Conservation (phyloP, 2,797 vertebrate genomes). For the Spizella passerina region DNA sequence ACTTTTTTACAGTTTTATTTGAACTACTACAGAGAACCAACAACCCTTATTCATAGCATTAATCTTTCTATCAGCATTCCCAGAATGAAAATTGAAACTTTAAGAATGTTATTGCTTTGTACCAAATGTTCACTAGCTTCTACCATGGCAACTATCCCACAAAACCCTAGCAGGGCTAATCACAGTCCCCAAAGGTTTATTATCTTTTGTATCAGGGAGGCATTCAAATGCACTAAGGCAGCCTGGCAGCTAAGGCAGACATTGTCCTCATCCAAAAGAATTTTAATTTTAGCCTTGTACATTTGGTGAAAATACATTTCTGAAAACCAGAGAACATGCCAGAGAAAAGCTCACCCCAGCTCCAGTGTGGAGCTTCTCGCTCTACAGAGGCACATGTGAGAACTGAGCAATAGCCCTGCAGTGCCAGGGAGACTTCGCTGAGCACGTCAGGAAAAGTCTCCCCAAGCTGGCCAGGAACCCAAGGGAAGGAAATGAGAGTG, state of each 20-base stretch:
- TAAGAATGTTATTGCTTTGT: slow-evolving; percentile 54
- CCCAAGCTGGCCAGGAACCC: slow-evolving; percentile 53
- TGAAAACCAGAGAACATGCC: slow-evolving; percentile 17
- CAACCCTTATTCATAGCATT: slow-evolving; percentile 1
- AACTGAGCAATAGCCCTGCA: slow-evolving; percentile 6
- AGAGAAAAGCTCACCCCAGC: slow-evolving; percentile 33
- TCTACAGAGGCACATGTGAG: background rate
- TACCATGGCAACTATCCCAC: slow-evolving; percentile 47
- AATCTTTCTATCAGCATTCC: slow-evolving; percentile 36
- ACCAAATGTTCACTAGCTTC: slow-evolving; percentile 41
- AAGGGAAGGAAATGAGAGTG: slow-evolving; percentile 66
- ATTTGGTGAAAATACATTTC: background rate
- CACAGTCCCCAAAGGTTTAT: slow-evolving; percentile 48
- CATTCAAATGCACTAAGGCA: background rate
- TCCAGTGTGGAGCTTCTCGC: slow-evolving; percentile 3
- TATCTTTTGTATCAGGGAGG: background rate
- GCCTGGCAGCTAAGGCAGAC: background rate
- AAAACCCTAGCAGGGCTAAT: slow-evolving; percentile 58
- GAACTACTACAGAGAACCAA: background rate
- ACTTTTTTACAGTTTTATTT: background rate
- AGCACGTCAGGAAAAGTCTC: slow-evolving; percentile 15
- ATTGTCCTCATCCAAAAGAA: background rate
- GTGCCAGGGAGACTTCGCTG: background rate
- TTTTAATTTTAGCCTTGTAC: background rate
- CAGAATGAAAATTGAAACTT: slow-evolving; percentile 61